Evolutionary conservation across 2,888 invertebrate species (phyloP).

Genomic region (Netelia fuscicornis): DNA sequence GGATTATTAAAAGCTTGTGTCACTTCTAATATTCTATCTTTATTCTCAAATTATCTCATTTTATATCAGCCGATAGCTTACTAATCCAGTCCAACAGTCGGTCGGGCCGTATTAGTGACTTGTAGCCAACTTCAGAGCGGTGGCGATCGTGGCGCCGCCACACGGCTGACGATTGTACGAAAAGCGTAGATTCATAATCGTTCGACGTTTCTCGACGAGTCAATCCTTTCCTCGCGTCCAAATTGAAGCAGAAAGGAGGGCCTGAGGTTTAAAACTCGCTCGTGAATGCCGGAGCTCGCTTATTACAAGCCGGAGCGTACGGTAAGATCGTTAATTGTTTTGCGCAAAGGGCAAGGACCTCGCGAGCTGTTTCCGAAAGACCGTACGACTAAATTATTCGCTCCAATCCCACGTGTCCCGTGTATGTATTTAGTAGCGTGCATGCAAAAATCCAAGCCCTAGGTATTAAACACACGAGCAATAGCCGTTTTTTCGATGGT

Average conservation of each 20-base stretch:
- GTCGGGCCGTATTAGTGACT: background rate
- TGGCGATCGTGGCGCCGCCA: background rate
- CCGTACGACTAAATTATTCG: constrained; percentile 77
- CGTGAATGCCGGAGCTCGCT: background rate
- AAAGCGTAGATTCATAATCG: too few species aligned
- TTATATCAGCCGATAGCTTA: too few species aligned
- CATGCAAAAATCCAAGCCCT: constrained; percentile 66
- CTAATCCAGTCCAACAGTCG: background rate
- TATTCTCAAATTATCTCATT: too few species aligned
- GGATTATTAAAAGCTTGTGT: too few species aligned
- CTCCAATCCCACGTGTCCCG: constrained; percentile 74
- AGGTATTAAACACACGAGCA: constrained; percentile 64
- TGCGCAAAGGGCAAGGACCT: constrained; percentile 67
- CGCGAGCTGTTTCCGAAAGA: constrained; percentile 43
- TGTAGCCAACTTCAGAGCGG: background rate
- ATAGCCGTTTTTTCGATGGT: constrained; percentile 61
- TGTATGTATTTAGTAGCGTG: constrained; percentile 3
- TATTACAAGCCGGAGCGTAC: background rate
- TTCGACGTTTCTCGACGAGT: background rate
- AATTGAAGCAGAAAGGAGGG: background rate
- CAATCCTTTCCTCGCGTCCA: constrained; percentile 10
- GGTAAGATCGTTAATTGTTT: background rate
- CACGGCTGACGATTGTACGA: background rate
- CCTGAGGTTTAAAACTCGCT: background rate
- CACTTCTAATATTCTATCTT: too few species aligned